These are phyloP conservation scores for Porites lobata DNA, from an alignment of 92 coral and sea anemone genomes.

Conservation along the genomic window DNA sequence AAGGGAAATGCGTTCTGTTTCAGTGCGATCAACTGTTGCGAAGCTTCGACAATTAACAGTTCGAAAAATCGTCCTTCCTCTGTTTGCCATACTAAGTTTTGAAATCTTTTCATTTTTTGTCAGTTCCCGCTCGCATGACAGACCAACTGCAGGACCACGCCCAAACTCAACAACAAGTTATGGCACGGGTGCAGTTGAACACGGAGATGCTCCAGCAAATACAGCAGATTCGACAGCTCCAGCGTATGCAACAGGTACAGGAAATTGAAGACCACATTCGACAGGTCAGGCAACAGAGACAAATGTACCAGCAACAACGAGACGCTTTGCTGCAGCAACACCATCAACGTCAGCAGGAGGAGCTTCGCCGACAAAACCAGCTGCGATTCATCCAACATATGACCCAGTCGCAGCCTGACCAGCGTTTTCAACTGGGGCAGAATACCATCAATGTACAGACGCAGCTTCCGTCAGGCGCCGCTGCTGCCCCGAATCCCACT, in stretches of 20 bases:
- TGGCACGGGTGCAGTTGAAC: slow-evolving; percentile 61
- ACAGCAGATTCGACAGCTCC: slow-evolving; percentile 68
- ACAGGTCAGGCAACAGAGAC: slow-evolving; percentile 43
- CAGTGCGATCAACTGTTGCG: too few relatives aligned
- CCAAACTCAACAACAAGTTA: slow-evolving; percentile 39
- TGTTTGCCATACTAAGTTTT: too few relatives aligned
- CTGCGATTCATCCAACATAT: slow-evolving; percentile 49
- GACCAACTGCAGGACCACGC: slow-evolving; percentile 14
- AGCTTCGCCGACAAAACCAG: slow-evolving; percentile 46
- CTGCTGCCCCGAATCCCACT: neutral
- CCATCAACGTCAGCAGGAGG: slow-evolving; percentile 56
- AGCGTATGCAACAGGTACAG: slow-evolving; percentile 51
- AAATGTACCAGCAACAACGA: slow-evolving; percentile 52
- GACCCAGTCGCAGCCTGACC: slow-evolving; percentile 11
- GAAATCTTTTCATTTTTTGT: neutral
- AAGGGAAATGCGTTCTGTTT: too few relatives aligned
- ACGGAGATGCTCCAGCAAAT: slow-evolving; percentile 67
- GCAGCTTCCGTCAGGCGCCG: neutral
- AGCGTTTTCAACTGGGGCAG: slow-evolving; percentile 24
- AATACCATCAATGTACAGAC: slow-evolving; percentile 35
- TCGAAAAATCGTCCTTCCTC: too few relatives aligned
- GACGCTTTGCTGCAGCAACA: slow-evolving; percentile 39
- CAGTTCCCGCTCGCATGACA: neutral
- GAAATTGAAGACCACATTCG: slow-evolving; percentile 63
- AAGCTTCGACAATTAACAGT: too few relatives aligned